Conservation (phyloP, 1,140 invertebrate genomes). For the Pomacea maculata region DNA sequence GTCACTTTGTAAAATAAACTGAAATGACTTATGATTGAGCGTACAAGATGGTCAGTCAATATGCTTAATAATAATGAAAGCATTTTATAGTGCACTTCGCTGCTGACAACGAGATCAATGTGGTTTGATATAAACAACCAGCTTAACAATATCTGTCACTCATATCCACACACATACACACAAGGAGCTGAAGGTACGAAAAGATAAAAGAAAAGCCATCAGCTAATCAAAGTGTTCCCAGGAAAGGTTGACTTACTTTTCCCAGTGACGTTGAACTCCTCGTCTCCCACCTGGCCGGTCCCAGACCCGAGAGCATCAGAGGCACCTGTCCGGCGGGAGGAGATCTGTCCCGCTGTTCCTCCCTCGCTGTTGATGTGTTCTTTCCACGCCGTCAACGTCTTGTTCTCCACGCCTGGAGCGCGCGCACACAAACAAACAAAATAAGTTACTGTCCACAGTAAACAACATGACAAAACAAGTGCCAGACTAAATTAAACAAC, state of each 20-base stretch:
- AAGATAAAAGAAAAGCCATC: not conserved
- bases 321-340: not conserved
- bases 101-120: no score
- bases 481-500: no score
- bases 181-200: not conserved
- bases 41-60: no score
- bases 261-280: slow-evolving; percentile 15
- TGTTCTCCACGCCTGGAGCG: slow-evolving; percentile 9
- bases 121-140: no score
- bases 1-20: no score
- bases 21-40: no score
- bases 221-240: not conserved
- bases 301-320: not conserved
- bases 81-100: no score
- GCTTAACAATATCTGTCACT: no score
- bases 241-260: slow-evolving; percentile 8
- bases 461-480: no score
- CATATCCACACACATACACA: not conserved
- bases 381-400: slow-evolving; percentile 9
- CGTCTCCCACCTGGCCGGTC: not conserved
- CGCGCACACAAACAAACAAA: not conserved
- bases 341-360: slow-evolving; percentile 7
- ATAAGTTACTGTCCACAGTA: not conserved
- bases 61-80: no score
- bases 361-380: not conserved